Evolutionary conservation across 1,140 invertebrate genomes (phyloP).

Genomic region (Pararge aegeria): DNA sequence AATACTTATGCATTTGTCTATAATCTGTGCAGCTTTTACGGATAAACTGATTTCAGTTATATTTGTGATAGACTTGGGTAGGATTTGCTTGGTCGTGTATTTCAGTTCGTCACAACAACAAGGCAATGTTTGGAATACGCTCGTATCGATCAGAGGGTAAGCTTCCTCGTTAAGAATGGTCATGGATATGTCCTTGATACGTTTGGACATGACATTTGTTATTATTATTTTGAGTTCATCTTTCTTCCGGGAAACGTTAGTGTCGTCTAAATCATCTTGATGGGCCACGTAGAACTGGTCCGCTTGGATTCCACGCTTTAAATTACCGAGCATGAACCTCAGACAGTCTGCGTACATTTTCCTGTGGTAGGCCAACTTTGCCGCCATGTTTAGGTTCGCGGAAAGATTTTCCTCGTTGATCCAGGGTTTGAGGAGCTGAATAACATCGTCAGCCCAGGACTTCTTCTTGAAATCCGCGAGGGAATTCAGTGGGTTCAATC

Average conservation of each 20-base stretch:
- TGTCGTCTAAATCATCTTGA: conserved; percentile 30
- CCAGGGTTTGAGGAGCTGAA: conserved; percentile 57
- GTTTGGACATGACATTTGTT: conserved; percentile 51
- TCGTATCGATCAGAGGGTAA: conserved; percentile 47
- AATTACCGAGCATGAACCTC: conserved; percentile 45
- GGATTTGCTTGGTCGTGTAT: conserved; percentile 41
- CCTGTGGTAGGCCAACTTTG: conserved; percentile 61
- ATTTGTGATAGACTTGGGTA: conserved; percentile 22
- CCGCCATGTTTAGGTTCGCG: conserved; percentile 58
- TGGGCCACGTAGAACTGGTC: conserved; percentile 48
- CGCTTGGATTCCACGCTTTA: conserved; percentile 36
- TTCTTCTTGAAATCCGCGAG: conserved; percentile 61
- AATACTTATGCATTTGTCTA: conserved; percentile 62
- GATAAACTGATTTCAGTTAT: conserved; percentile 35
- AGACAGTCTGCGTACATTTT: conserved; percentile 53
- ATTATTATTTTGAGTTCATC: conserved; percentile 55
- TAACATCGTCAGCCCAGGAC: conserved; percentile 65
- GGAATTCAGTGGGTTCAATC: conserved; percentile 46
- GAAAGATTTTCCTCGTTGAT: conserved; percentile 49
- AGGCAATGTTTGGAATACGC: conserved; percentile 44
- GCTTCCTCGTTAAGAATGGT: conserved; percentile 58
- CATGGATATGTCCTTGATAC: conserved; percentile 64
- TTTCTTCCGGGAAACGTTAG: conserved; percentile 32
- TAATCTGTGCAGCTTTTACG: conserved; percentile 48
- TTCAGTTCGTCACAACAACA: conserved; percentile 65